phyloP scores from a whole-genome alignment of 2,888 invertebrate species.

The Acrocyrtus sp. region DNA sequence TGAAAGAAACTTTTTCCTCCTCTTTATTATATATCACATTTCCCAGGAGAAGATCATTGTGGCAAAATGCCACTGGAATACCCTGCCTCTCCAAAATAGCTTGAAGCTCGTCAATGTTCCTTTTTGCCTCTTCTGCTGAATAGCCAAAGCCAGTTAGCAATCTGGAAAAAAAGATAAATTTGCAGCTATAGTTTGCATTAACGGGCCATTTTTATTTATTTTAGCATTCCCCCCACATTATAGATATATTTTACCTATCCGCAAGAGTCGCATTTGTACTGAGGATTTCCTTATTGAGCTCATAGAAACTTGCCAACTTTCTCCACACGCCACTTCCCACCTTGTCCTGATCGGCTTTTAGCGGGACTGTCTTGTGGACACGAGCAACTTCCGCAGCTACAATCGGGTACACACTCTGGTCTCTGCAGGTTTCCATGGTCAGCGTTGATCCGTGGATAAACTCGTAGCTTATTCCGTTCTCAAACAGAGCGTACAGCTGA shows the following conservation, averaged over 20 bases:
- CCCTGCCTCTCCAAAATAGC: slow-evolving; percentile 70
- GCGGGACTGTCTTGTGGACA: slow-evolving; percentile 72
- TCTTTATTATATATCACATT: slow-evolving; percentile 88
- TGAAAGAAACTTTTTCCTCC: slow-evolving; percentile 81
- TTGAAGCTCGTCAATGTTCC: slow-evolving; percentile 72
- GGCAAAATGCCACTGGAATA: slow-evolving; percentile 90
- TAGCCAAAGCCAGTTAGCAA: slow-evolving; percentile 14
- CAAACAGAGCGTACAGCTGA: slow-evolving; percentile 87
- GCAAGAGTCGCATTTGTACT: slow-evolving; percentile 14
- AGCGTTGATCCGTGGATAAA: slow-evolving; percentile 84
- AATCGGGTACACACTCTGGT: slow-evolving; percentile 76
- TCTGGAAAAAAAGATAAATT: background rate
- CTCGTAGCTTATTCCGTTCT: slow-evolving; percentile 93
- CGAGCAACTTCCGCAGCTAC: slow-evolving; percentile 85
- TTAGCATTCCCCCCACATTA: too few species aligned
- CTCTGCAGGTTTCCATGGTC: slow-evolving; percentile 73
- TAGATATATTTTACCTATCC: background rate
- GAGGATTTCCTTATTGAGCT: slow-evolving; percentile 33
- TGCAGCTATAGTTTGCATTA: too few species aligned
- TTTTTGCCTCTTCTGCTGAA: slow-evolving; percentile 65
- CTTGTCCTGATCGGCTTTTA: background rate
- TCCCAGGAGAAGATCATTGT: slow-evolving; percentile 95
- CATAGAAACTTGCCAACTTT: slow-evolving; percentile 15
- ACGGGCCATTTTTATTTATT: too few species aligned
- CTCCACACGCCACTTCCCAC: slow-evolving; percentile 1